Conservation (phyloP, 2,113 vertebrate species). For the Platichthys flesus region DNA sequence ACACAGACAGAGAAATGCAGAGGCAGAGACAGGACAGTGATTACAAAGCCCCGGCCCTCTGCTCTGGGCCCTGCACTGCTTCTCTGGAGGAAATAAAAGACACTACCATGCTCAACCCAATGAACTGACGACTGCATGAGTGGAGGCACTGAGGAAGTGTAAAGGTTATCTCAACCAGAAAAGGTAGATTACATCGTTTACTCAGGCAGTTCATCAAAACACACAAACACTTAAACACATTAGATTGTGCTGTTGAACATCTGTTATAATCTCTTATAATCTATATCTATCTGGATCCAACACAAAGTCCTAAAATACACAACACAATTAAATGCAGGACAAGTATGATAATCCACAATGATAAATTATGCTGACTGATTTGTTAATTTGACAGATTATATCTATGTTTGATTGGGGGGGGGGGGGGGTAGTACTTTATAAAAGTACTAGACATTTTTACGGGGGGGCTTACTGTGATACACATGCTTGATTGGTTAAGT, state of each 20-base stretch:
- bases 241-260: background rate
- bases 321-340: background rate
- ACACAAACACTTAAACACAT: background rate
- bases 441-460: too few species aligned
- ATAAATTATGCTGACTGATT: background rate
- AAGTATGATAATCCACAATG: background rate
- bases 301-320: background rate
- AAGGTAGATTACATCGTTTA: conserved; percentile 34
- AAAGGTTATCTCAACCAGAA: conserved; percentile 15
- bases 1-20: conserved; percentile 63
- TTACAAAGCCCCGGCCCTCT: conserved; percentile 59
- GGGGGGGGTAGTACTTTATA: too few species aligned
- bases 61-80: conserved; percentile 45
- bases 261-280: background rate
- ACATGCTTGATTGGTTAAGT: too few species aligned
- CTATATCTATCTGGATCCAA: background rate
- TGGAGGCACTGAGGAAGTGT: conserved; percentile 28
- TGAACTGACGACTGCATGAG: conserved; percentile 61
- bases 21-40: conserved; percentile 63
- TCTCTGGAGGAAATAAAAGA: conserved; percentile 37
- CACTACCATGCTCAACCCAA: conserved; percentile 37
- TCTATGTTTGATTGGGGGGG: too few species aligned
- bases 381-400: background rate
- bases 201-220: conserved; percentile 18
- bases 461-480: too few species aligned